Percentiles rank a stretch among this genome's conserved stretches.
Conservation (phyloP, 2,113 vertebrate species). For the Thalassoma bifasciatum region DNA sequence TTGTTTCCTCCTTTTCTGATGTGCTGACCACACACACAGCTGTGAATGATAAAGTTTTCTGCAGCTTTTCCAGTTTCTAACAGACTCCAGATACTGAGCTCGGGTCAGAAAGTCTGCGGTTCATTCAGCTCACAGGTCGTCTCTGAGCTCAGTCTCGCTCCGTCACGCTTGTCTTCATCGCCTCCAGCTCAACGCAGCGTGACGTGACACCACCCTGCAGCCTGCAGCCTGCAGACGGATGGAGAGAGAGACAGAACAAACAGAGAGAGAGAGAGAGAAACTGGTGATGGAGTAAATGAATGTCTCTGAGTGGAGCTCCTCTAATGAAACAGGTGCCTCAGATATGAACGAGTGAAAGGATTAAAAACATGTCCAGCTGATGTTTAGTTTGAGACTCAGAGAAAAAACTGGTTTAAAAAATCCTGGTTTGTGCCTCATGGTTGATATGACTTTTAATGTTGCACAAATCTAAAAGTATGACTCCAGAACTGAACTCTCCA, state of each 20-base stretch:
- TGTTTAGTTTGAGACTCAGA: no score
- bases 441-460: no score
- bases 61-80: not conserved
- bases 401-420: no score
- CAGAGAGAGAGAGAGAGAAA: not conserved
- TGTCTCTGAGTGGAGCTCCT: not conserved
- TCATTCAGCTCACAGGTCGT: not conserved
- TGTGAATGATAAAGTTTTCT: no score
- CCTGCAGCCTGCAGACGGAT: not conserved
- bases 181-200: conserved; percentile 54
- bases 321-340: not conserved
- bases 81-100: not conserved
- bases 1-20: no score
- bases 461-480: no score
- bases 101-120: conserved; percentile 9
- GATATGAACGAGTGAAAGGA: conserved; percentile 3
- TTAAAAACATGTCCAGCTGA: not conserved
- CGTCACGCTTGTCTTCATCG: conserved; percentile 77
- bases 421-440: no score
- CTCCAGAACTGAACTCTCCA: no score
- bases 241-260: not conserved
- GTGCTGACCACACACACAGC: no score
- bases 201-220: conserved; percentile 59
- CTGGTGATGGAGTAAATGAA: not conserved
- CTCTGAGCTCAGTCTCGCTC: conserved; percentile 66